Percentiles rank a stretch among this genome's conserved stretches.
Conservation (phyloP, 2,797 vertebrate genomes). For the Onychomys leucogaster region DNA sequence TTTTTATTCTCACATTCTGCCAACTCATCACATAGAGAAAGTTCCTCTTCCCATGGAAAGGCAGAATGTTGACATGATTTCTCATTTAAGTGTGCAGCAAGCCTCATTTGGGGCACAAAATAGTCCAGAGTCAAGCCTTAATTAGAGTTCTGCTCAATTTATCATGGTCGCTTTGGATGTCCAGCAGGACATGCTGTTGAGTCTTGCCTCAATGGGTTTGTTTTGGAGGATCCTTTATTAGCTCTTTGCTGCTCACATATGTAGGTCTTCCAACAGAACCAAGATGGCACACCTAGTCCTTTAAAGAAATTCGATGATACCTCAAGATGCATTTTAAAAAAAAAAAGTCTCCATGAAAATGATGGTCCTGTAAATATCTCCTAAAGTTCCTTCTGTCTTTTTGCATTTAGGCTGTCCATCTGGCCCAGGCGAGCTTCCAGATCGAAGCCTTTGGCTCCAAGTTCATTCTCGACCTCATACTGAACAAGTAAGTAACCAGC, state of each 20-base stretch:
- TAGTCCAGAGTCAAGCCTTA: slow-evolving; percentile 68
- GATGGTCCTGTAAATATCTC: background rate
- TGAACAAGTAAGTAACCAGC: slow-evolving; percentile 96
- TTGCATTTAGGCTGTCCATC: slow-evolving; percentile 93
- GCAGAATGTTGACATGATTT: slow-evolving; percentile 59
- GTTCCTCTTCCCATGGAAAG: slow-evolving; percentile 60
- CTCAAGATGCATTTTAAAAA: background rate
- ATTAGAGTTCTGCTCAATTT: slow-evolving; percentile 77
- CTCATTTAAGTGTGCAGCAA: slow-evolving; percentile 69
- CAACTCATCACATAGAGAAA: slow-evolving; percentile 59
- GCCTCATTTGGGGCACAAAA: slow-evolving; percentile 38
- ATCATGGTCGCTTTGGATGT: slow-evolving; percentile 53
- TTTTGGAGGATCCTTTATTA: slow-evolving; percentile 55
- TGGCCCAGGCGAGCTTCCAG: slow-evolving; percentile 97
- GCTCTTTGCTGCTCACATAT: slow-evolving; percentile 54
- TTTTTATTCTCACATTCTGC: slow-evolving; percentile 54
- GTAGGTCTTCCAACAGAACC: background rate
- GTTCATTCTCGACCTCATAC: slow-evolving; percentile 95
- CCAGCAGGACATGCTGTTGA: slow-evolving; percentile 54
- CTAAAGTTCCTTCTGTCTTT: slow-evolving; percentile 75
- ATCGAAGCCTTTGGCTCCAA: slow-evolving; percentile 96
- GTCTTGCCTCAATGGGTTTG: slow-evolving; percentile 61
- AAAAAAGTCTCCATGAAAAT: slow-evolving; percentile 39
- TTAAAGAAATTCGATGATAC: slow-evolving; percentile 19
- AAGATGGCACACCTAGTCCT: background rate